A percentile compares a stretch with the other conserved stretches of the same genome.
phyloP scores from a whole-genome alignment of 2,113 vertebrate genomes.

The Theristicus caerulescens region DNA sequence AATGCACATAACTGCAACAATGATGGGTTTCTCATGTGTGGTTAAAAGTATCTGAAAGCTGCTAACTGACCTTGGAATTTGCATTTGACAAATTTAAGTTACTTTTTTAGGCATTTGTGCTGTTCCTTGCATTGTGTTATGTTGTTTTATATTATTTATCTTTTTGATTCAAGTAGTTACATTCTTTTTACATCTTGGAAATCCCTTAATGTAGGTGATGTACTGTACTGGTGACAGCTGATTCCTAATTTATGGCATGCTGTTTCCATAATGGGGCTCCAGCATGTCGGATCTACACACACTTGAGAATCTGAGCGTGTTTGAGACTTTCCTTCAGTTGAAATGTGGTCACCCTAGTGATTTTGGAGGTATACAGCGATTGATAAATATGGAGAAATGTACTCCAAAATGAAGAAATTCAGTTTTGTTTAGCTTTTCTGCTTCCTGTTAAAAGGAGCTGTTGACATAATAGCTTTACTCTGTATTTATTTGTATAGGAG shows the following conservation, averaged over 20 bases:
- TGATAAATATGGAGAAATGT: neutral
- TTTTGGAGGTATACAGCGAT: neutral
- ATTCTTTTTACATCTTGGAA: slow-evolving; percentile 27
- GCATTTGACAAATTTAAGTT: slow-evolving; percentile 13
- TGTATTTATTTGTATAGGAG: slow-evolving; percentile 48
- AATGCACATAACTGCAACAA: neutral
- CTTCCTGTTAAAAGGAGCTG: slow-evolving; percentile 47
- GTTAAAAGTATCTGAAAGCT: slow-evolving; percentile 40
- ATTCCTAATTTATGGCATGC: slow-evolving; percentile 17
- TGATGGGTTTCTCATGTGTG: neutral
- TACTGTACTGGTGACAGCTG: slow-evolving; percentile 14
- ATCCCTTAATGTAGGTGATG: slow-evolving; percentile 43
- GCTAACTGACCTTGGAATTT: slow-evolving; percentile 58
- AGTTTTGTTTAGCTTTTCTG: slow-evolving; percentile 1
- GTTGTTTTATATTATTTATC: neutral
- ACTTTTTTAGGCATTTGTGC: neutral
- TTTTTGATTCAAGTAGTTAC: slow-evolving; percentile 6
- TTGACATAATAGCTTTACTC: neutral
- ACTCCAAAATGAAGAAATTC: neutral
- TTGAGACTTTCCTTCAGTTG: neutral
- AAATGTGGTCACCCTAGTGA: neutral
- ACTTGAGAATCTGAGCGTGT: neutral
- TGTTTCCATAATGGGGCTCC: slow-evolving; percentile 2
- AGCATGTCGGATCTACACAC: neutral
- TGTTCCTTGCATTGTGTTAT: neutral